Percentiles rank a stretch among this genome's conserved stretches.
These are phyloP conservation scores for Esperia sulphurella DNA, from an alignment of 2,888 invertebrate species.

Conservation along the genomic window DNA sequence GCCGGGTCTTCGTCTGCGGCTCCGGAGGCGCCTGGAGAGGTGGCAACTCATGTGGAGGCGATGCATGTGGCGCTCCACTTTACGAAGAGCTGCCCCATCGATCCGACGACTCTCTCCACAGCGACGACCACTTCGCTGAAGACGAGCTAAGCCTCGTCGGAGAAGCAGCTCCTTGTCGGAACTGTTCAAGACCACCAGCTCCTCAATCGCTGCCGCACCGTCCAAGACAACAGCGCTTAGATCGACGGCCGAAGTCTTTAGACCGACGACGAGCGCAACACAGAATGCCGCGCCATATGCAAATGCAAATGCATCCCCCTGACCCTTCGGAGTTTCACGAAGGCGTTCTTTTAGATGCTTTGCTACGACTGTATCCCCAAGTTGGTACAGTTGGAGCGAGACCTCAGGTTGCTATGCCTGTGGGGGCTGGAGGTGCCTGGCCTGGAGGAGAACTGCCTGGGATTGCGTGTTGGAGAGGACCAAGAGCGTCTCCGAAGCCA, in stretches of 20 bases:
- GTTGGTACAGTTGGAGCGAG: conserved; percentile 83
- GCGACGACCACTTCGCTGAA: conserved; percentile 92
- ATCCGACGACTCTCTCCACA: conserved; percentile 80
- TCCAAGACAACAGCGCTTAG: conserved; percentile 79
- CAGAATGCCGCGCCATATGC: conserved; percentile 67
- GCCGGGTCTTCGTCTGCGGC: conserved; percentile 85
- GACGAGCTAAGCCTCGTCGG: conserved; percentile 84
- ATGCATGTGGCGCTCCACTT: conserved; percentile 83
- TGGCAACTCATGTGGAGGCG: conserved; percentile 67
- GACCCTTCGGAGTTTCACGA: conserved; percentile 89
- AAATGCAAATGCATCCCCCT: conserved; percentile 76
- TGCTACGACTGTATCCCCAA: conserved; percentile 85
- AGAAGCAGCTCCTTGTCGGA: conserved; percentile 69
- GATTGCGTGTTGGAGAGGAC: conserved; percentile 80
- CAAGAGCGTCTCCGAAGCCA: conserved; percentile 76
- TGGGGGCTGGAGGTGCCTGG: conserved; percentile 83
- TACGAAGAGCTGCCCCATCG: conserved; percentile 88
- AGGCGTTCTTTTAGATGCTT: conserved; percentile 87
- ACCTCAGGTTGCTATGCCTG: conserved; percentile 59
- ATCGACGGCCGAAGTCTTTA: conserved; percentile 77
- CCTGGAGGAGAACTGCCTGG: conserved; percentile 82
- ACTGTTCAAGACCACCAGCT: conserved; percentile 71
- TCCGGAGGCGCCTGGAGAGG: conserved; percentile 77
- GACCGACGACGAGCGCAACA: conserved; percentile 73
- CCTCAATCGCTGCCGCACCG: conserved; percentile 77